Conservation (phyloP, 2,797 vertebrate genomes). For the Catharus ustulatus region DNA sequence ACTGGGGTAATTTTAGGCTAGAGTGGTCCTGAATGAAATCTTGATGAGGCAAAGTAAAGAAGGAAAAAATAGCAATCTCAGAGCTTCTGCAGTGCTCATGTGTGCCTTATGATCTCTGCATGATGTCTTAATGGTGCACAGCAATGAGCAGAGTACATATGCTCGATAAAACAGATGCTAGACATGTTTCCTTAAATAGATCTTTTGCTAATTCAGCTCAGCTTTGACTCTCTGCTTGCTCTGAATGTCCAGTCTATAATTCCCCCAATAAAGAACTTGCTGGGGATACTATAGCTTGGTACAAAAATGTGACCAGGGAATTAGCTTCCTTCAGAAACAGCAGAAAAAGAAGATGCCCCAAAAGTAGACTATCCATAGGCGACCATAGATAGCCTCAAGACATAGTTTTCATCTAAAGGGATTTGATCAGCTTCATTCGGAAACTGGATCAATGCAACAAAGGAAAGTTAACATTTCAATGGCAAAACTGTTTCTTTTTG, state of each 20-base stretch:
- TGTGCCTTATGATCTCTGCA: background rate
- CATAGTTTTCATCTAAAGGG: background rate
- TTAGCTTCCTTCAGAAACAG: background rate
- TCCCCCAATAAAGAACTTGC: background rate
- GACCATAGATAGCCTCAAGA: background rate
- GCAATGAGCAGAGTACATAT: constrained; percentile 3
- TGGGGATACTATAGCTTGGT: background rate
- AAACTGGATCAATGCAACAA: background rate
- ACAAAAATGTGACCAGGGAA: background rate
- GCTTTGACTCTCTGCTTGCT: background rate
- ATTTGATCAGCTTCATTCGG: background rate
- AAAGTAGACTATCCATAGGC: background rate
- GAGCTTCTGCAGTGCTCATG: background rate
- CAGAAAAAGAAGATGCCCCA: background rate
- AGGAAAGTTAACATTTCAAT: background rate
- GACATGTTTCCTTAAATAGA: constrained; percentile 26
- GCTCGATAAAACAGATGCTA: constrained; percentile 26
- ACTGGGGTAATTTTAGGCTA: background rate
- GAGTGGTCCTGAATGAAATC: background rate
- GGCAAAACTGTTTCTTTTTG: background rate
- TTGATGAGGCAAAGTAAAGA: constrained; percentile 14
- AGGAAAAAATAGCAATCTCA: background rate
- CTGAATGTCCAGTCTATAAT: background rate
- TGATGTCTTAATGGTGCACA: constrained; percentile 30
- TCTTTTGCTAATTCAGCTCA: constrained; percentile 27